Conservation (phyloP, 2,113 vertebrate species). For the Chloebia gouldiae region DNA sequence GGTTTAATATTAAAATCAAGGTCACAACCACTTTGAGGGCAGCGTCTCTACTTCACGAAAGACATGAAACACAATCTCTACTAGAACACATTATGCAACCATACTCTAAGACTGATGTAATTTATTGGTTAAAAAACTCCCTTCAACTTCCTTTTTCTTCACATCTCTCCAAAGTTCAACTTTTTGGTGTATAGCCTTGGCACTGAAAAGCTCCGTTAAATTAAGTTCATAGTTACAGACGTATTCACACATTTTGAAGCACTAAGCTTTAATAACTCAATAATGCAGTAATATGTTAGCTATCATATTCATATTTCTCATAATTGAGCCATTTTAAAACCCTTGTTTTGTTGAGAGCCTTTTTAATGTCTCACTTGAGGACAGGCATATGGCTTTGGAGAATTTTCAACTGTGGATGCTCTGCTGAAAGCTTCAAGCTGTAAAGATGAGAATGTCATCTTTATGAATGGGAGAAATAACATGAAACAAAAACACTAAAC, state of each 20-base stretch:
- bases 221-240: neutral
- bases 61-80: slow-evolving; percentile 33
- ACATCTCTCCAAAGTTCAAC: neutral
- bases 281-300: neutral
- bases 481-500: neutral
- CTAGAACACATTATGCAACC: neutral
- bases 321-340: neutral
- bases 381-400: neutral
- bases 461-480: no score
- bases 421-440: neutral
- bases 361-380: neutral
- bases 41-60: neutral
- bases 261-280: neutral
- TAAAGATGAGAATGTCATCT: neutral
- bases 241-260: neutral
- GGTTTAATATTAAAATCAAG: neutral
- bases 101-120: neutral
- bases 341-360: neutral
- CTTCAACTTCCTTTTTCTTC: neutral
- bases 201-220: neutral
- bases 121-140: neutral
- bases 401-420: neutral
- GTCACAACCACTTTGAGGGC: neutral
- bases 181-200: neutral
- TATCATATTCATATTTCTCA: neutral